Evolutionary conservation across 2,797 vertebrate genomes (phyloP).

Genomic region (Sternarchorhynchus goeldii): DNA sequence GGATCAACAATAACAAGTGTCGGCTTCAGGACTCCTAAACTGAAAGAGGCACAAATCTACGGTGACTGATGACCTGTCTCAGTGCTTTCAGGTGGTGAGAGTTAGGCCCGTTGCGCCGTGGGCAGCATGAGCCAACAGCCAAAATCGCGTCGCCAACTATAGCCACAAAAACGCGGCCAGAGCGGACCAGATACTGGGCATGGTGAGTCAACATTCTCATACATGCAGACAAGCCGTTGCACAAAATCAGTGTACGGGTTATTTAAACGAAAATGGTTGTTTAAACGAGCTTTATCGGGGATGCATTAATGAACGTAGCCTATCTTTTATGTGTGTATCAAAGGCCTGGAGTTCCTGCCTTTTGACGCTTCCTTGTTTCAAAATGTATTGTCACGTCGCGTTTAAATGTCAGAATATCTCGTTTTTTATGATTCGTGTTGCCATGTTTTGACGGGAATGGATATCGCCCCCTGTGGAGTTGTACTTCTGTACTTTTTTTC

Average conservation of each 20-base stretch:
- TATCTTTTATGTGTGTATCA: not conserved
- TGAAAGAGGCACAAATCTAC: not conserved
- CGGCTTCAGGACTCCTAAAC: not conserved
- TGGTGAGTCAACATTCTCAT: conserved; percentile 69
- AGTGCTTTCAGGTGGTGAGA: conserved; percentile 18
- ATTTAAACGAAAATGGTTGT: not conserved
- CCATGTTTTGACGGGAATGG: no score
- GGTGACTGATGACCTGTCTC: conserved; percentile 28
- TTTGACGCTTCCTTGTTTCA: not conserved
- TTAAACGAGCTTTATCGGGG: not conserved
- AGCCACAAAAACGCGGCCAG: conserved; percentile 58
- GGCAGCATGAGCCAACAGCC: conserved; percentile 64
- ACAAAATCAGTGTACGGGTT: not conserved
- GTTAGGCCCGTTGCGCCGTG: conserved; percentile 38
- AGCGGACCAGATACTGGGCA: conserved; percentile 58
- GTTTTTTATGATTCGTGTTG: no score
- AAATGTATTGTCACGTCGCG: no score
- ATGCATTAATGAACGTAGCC: no score
- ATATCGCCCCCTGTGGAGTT: no score
- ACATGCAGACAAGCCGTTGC: not conserved
- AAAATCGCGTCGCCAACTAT: conserved; percentile 41
- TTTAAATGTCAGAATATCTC: no score
- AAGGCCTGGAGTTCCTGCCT: not conserved
- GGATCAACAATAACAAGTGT: conserved; percentile 49
- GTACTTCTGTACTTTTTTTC: no score